Base-by-base conservation (phyloP, 2,888 invertebrate genomes). In the Brachypterus glaber region DNA sequence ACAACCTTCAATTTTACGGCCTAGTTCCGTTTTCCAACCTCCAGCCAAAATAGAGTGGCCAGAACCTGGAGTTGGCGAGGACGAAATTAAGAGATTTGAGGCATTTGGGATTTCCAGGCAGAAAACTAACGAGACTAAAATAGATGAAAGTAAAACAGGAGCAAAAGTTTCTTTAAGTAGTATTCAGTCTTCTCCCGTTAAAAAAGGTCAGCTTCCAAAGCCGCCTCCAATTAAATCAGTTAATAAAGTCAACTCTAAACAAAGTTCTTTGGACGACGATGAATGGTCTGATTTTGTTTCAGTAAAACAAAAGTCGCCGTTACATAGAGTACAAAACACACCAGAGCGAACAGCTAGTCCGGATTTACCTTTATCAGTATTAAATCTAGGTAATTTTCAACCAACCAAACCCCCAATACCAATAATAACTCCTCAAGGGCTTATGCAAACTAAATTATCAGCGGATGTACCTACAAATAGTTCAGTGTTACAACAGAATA, bases 281-380 rank as follows among this genome's bases (percentile, higher is more conserved):
- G 70, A 70, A 47, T 77, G 77, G 76, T 72, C 74, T 2, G 77
- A 77, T 45, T 77, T 76, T 53, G 71, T 76, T 14, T 76, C 43
- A 55, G 57, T 56, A 3, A 41, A 49, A 15, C 49, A 51, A 39
- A 39, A 34, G 8, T 54, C 55, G 5, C 51, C 54, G 1, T 34
- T 52, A 24, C 52, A 54, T 34, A 53, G 50, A 39, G 11, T 50
- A 8, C 44, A 44, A 36, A 33, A 36, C 2, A 26, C 25, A 7
- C 36, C 39, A 3, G 49, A 50, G 7, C 44, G 59, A 31, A 56
- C 55, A 2, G 45, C 57, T 13, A 60, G 59, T 15, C 59, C 63
- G 1, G 64, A 64, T 50, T 49, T 64, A 17, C 56, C 59, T 17
- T 48, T 64, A 26, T 64, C 61, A 8, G 59, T 65, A 25, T 57